A percentile compares a stretch with the other conserved stretches of the same genome.
Evolutionary conservation across 1,140 invertebrate genomes (phyloP).

Genomic region (Ptiloglossa arizonensis): DNA sequence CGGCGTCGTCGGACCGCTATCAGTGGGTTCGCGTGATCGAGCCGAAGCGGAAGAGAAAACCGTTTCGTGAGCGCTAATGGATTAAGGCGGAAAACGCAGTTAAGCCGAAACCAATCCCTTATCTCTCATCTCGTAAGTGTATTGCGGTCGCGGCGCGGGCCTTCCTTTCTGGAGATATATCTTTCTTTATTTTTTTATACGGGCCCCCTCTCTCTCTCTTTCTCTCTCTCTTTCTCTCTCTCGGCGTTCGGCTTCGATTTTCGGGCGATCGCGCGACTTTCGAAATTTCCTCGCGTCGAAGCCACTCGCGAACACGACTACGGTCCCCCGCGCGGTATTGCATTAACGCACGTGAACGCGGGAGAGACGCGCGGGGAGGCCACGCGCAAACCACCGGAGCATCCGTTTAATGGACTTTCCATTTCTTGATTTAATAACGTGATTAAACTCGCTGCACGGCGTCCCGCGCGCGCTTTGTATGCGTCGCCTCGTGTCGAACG

Average conservation of each 20-base stretch:
- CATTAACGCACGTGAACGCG: neutral
- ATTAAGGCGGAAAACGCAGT: constrained; percentile 70
- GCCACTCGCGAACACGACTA: no score
- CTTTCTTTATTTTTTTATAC: constrained; percentile 30
- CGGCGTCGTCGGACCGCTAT: constrained; percentile 28
- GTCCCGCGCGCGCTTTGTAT: no score
- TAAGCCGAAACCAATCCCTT: constrained; percentile 71
- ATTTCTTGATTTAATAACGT: neutral
- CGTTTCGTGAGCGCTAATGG: constrained; percentile 69
- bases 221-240: no score
- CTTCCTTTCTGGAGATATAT: constrained; percentile 62
- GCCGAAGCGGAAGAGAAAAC: constrained; percentile 53
- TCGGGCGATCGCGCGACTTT: neutral
- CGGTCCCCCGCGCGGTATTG: neutral
- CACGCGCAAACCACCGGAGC: neutral
- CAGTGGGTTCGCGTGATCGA: constrained; percentile 58
- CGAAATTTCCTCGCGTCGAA: neutral
- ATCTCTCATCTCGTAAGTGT: constrained; percentile 69
- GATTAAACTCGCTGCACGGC: neutral
- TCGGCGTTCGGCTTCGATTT: neutral
- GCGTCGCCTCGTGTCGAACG: no score
- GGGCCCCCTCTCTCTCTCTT: no score
- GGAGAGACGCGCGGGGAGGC: no score
- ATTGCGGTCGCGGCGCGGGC: constrained; percentile 40
- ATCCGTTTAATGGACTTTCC: neutral